Base-by-base conservation (phyloP, 2,888 invertebrate genomes). In the Uropetala carovei region DNA sequence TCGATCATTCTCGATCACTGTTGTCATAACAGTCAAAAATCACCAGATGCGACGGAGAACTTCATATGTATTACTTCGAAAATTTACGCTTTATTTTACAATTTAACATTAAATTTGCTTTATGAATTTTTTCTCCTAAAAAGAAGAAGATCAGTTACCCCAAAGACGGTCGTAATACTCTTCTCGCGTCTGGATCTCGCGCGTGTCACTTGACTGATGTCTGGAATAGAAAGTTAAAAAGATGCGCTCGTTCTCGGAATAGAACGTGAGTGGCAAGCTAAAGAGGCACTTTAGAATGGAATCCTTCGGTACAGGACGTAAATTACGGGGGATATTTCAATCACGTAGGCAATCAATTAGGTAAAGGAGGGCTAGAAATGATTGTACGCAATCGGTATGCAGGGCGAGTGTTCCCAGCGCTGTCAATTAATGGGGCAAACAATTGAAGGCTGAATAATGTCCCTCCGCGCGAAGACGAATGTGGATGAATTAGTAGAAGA, bases 341-440 rank as follows among this genome's bases (percentile, higher is more conserved):
- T 11, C 75, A 75, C 75, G 75, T 75, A 75, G 75, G 75, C 75
- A 27, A 27, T 75, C 75, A 27, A 75, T 75, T 75, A 27, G 13
- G 75, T 0, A 27, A 75, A 75, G 75, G 75, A 75, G 75, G 27
- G 22, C 27, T 43, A 2, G 75, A 75, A 75, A 75, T 27, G 22
- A 75, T 75, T 75, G 75, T 14, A 27, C 27, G 22, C 27, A 11
- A 10, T 75, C 27, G 22, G 75, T 27, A 27, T 75, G 75, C 75
- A 10, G 75, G 10, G 27, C 75, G 22, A 22, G 75, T 75, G 43
- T 43, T 43, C 43, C 43, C 27, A 75, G 0, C 11, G 75, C 27
- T 9, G 27, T 27, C 75, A 75, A 75, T 75, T 75, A 75, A 75
- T 75, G 22, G 64, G 75, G 75, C 27, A 75, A 75, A 75, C 75